Percentiles rank a stretch among this genome's conserved stretches.
Conservation (phyloP, 2,113 vertebrate genomes). For the Indicator indicator region DNA sequence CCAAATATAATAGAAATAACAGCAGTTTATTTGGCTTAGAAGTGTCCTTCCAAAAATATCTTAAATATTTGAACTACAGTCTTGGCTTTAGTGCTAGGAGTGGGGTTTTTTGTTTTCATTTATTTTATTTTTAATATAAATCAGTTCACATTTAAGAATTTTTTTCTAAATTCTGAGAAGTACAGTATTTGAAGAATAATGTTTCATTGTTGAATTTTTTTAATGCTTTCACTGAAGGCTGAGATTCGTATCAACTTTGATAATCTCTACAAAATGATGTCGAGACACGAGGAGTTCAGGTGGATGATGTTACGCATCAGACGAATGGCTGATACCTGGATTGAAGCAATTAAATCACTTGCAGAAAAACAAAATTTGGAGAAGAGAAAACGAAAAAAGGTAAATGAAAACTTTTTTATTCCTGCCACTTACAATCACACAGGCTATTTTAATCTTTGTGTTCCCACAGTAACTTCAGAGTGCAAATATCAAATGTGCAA, state of each 20-base stretch:
- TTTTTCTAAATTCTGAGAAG: background rate
- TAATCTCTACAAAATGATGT: constrained; percentile 93
- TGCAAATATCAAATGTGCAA: background rate
- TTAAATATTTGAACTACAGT: background rate
- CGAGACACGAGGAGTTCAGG: constrained; percentile 93
- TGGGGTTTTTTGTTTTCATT: background rate
- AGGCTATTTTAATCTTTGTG: background rate
- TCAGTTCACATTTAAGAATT: background rate
- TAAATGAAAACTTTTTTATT: constrained; percentile 51
- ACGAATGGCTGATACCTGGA: constrained; percentile 95
- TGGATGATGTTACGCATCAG: constrained; percentile 98
- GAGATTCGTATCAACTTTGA: constrained; percentile 92
- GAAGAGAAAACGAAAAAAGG: constrained; percentile 92
- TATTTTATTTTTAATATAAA: background rate
- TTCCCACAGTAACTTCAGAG: background rate
- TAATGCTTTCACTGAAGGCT: constrained; percentile 76
- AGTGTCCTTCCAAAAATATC: background rate
- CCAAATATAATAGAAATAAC: background rate
- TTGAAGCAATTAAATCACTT: constrained; percentile 90
- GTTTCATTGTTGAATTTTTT: background rate
- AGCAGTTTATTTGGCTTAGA: background rate
- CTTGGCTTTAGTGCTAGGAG: background rate
- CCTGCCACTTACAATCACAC: background rate
- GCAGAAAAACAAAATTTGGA: constrained; percentile 92
- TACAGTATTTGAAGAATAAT: background rate